A percentile compares a stretch with the other conserved stretches of the same genome.
phyloP scores from a whole-genome alignment of 2,888 invertebrate genomes.

The Cryptosula pallasiana region DNA sequence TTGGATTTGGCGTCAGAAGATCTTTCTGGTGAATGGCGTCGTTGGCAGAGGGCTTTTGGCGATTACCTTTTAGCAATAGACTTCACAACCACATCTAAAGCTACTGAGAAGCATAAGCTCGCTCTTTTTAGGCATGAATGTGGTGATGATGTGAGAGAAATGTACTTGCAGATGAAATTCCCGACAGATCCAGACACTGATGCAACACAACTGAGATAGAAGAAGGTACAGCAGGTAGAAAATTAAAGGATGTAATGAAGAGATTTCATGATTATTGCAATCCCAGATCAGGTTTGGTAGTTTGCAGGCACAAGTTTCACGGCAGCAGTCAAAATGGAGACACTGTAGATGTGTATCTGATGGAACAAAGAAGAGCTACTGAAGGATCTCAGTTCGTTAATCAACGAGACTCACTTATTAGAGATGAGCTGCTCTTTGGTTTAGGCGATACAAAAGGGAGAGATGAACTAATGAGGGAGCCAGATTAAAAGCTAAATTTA shows the following conservation, averaged over 20 bases:
- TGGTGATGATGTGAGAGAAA: not conserved
- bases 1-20: not conserved
- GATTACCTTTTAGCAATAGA: conserved; percentile 1
- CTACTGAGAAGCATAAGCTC: not conserved
- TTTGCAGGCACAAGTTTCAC: not conserved
- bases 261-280: not conserved
- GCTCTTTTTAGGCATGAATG: not conserved
- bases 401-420: not conserved
- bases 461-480: not conserved
- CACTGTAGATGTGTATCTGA: not conserved
- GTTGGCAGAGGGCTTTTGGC: not conserved
- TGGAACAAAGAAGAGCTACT: not conserved
- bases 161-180: not conserved
- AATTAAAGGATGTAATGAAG: not conserved
- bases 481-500: not conserved
- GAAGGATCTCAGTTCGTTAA: not conserved
- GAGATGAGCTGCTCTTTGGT: not conserved
- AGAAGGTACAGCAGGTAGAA: not conserved
- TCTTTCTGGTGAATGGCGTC: not conserved
- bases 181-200: not conserved
- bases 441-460: not conserved
- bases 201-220: not conserved
- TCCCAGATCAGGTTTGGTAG: not conserved
- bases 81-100: not conserved
- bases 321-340: not conserved